Evolutionary conservation across 2,888 invertebrate species (phyloP), one percentile per base, ranked within the genome.

Genomic region (Nemotelus pantherinus): DNA sequence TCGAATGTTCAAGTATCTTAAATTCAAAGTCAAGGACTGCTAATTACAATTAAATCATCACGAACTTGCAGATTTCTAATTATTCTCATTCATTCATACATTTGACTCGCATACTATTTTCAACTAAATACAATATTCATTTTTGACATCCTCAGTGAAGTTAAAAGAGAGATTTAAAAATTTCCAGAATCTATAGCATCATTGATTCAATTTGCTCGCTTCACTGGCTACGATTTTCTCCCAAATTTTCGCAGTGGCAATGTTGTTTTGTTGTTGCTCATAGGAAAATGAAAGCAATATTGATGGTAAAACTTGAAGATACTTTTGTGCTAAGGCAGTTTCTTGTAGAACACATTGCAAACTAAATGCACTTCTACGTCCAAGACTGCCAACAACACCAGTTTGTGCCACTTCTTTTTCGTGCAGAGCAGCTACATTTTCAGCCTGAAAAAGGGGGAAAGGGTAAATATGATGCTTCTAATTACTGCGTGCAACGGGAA

Each of bases 321-420:
- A 90, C 3, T 90, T 88, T 81, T 90, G 90, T 3, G 90, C 90
- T 57, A 91, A 84, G 81, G 90, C 90, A 0, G 91, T 91, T 83
- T 91, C 91, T 88, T 90, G 89, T 81, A 91, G 89, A 39, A 91
- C 88, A 83, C 91, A 91, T 82, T 90, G 89, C 64, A 91, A 85
- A 77, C 91, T 91, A 82, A 90, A 91, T 64, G 90, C 90, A 78
- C 90, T 90, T 80, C 91, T 87, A 64, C 90, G 83, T 82, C 91
- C 91, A 80, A 91, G 89, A 77, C 90, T 90, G 0, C 90, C 89
- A 77, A 91, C 91, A 9, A 91, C 89, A 65, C 88, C 90, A 81
- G 91, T 91, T 84, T 91, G 91, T 0, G 90, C 89, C 76, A 91
- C 87, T 90, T 91, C 91, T 82, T 89, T 89, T 77, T 90, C 88